Evolutionary conservation across 2,797 vertebrate genomes (phyloP).

Genomic region (Zalophus californianus): DNA sequence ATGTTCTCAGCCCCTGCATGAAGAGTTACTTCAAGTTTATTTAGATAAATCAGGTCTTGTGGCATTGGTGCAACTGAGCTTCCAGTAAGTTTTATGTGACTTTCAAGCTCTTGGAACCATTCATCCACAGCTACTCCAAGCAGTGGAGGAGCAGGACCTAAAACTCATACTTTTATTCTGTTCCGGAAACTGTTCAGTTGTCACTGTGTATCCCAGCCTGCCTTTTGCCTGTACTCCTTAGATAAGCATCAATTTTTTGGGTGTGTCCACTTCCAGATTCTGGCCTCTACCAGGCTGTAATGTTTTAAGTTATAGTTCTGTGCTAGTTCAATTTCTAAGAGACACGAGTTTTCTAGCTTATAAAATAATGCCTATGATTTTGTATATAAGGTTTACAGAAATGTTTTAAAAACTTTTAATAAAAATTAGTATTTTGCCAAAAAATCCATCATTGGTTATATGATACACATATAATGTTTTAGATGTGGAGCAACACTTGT

Average conservation of each 20-base stretch:
- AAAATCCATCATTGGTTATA: background rate
- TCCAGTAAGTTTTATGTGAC: background rate
- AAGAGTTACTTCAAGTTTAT: too few relatives aligned
- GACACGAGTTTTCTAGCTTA: background rate
- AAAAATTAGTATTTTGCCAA: background rate
- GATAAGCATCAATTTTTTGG: background rate
- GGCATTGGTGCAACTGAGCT: background rate
- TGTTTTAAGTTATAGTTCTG: background rate
- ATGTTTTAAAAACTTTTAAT: background rate
- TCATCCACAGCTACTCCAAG: background rate
- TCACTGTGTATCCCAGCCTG: too few relatives aligned
- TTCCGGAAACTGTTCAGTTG: background rate
- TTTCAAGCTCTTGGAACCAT: background rate
- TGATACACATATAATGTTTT: background rate
- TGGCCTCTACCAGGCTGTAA: background rate
- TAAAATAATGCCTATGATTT: background rate
- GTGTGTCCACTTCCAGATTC: background rate
- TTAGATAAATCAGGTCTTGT: background rate
- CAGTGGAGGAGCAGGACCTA: fast-evolving
- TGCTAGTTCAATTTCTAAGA: background rate
- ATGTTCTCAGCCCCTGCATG: too few relatives aligned
- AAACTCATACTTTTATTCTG: background rate
- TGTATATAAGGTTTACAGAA: background rate
- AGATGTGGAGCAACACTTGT: background rate
- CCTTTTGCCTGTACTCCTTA: background rate